Conservation (phyloP, 2,797 vertebrate genomes). For the Argyrosomus regius region DNA sequence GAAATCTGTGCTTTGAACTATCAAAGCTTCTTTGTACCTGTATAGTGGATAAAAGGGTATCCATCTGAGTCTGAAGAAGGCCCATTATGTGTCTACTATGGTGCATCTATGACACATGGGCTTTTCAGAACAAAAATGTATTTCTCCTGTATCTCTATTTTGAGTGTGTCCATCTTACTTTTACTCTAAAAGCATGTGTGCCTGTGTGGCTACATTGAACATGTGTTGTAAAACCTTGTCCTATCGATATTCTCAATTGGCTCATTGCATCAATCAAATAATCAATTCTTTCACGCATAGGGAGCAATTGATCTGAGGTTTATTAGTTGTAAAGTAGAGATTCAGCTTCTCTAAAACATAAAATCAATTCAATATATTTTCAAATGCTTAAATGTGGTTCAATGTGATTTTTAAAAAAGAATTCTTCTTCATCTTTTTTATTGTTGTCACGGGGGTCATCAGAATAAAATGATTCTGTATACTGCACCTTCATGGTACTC, state of each 20-base stretch:
- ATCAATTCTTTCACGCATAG: slow-evolving; percentile 1
- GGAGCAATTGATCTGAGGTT: neutral
- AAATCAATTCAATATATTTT: slow-evolving; percentile 2
- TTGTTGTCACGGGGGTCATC: slow-evolving; percentile 3
- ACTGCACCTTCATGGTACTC: neutral
- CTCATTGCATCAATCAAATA: slow-evolving; percentile 16
- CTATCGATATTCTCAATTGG: neutral
- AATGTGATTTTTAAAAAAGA: neutral
- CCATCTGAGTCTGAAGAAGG: neutral
- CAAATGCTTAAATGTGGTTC: neutral
- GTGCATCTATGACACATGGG: slow-evolving; percentile 26
- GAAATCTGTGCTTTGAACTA: slow-evolving; percentile 24
- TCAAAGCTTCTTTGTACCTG: slow-evolving; percentile 42
- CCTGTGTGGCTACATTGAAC: neutral
- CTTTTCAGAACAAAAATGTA: neutral
- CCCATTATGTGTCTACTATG: slow-evolving; percentile 17
- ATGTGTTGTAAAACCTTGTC: neutral
- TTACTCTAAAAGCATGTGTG: neutral
- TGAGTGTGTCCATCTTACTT: neutral
- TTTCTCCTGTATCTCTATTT: neutral
- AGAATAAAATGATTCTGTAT: slow-evolving; percentile 27
- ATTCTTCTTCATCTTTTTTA: neutral
- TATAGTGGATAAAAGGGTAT: slow-evolving; percentile 12
- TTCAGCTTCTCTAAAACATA: neutral
- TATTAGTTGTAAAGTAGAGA: slow-evolving; percentile 4